Percentiles rank a stretch among this genome's conserved stretches.
phyloP scores from a whole-genome alignment of 2,113 vertebrate genomes.

The Acinonyx jubatus region DNA sequence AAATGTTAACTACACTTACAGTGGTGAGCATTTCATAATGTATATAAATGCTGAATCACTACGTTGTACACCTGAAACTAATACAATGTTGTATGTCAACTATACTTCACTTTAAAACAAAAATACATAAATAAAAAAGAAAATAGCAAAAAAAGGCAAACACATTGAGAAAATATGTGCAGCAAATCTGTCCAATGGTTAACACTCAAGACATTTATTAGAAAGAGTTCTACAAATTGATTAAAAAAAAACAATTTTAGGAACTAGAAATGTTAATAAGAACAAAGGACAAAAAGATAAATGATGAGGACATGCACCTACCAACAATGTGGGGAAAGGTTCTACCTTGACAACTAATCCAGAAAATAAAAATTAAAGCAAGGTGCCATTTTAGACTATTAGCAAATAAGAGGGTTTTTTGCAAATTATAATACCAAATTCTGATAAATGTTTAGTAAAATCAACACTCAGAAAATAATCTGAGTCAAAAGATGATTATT shows the following conservation, averaged over 20 bases:
- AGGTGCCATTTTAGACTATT: not conserved
- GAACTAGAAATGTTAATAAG: constrained; percentile 4
- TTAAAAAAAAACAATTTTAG: not conserved
- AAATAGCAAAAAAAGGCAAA: not conserved
- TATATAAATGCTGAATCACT: not conserved
- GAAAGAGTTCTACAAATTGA: not conserved
- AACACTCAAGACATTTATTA: not conserved
- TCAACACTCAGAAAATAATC: not conserved
- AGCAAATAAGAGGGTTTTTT: not conserved
- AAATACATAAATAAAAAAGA: not conserved
- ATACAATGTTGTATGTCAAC: not conserved
- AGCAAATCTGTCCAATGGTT: constrained; percentile 4
- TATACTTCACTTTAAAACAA: not conserved
- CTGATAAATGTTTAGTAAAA: not conserved
- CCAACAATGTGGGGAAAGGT: not conserved
- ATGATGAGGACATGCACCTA: not conserved
- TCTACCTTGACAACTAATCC: not conserved
- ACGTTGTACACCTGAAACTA: not conserved
- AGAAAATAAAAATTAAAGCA: constrained; percentile 17
- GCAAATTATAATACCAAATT: not conserved
- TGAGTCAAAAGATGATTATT: not conserved
- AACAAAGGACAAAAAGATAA: not conserved
- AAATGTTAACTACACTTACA: not conserved
- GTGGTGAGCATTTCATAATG: not conserved
- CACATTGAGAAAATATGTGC: not conserved